Evolutionary conservation across 2,888 invertebrate genomes (phyloP), one percentile per base, ranked within the genome.

Genomic region (Petrophora chlorosata): DNA sequence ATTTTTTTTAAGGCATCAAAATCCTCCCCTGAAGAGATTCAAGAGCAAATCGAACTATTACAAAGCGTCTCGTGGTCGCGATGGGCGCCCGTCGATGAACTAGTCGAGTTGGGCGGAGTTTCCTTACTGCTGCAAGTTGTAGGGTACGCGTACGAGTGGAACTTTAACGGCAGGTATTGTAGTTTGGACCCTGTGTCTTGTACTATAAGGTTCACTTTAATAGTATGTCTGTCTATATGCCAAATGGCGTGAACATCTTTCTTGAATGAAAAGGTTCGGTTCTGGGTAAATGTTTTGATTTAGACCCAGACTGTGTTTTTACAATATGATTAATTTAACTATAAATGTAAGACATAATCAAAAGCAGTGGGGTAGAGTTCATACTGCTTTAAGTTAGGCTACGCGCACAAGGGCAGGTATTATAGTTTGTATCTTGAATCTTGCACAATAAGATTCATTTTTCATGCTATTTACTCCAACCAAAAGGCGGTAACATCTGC

Each of bases 121-220:
- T 92, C 94, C 0, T 90, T 97, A 39, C 89, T 99, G 15, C 86
- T 98, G 53, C 95, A 96, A 76, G 95, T 98, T 3, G 95, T 98
- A 12, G 96, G 96, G 0, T 94, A 96, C 68, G 95, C 97, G 0
- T 96, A 96, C 73, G 97, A 98, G 67, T 98, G 98, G 98, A 97
- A 96, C 82, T 96, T 95, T 73, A 94, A 94, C 61, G 97, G 97
- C 63, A 93, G 95, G 92, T 93, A 49, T 39, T 39, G 41, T 36
- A 42, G 36, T n/a, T 33, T 33, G 9, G 22, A 47, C 39, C 28
- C 32, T 45, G n/a, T 33, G 33, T 13, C 25, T 34, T 34, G 1
- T 7, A 15, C 0, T 0, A 4, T 38, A 26, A 14, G 25, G 14
- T 32, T 16, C 30, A 26, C 2, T 29, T 25, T 40, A 10, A n/a